These are phyloP conservation scores for Sylvietta virens DNA, from an alignment of 2,113 vertebrate genomes.

Conservation along the genomic window DNA sequence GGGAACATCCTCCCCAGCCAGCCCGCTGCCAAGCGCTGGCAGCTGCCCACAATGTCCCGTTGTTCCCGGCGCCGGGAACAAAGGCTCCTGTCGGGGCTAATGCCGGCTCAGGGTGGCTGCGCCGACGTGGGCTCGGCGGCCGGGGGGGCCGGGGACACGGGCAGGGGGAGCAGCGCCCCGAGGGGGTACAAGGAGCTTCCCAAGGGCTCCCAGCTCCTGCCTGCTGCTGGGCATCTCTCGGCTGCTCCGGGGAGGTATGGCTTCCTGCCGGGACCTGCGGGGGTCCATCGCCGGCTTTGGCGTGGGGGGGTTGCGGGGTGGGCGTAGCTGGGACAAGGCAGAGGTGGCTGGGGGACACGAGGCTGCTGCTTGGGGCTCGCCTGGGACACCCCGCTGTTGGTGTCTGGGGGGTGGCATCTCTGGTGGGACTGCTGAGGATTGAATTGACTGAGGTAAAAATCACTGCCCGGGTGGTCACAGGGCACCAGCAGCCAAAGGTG, in stretches of 20 bases:
- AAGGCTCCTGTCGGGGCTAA: conserved; percentile 4
- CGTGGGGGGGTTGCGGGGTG: accelerated
- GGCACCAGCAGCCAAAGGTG: neutral
- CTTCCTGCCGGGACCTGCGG: neutral
- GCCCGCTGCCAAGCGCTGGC: neutral
- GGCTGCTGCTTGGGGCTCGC: neutral
- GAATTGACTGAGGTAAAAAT: neutral
- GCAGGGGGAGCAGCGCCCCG: neutral
- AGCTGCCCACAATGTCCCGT: conserved; percentile 42
- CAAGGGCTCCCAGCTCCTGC: neutral
- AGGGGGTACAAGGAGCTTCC: neutral
- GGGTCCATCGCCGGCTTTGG: neutral
- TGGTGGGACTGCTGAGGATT: neutral
- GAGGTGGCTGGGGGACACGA: neutral
- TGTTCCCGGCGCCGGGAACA: neutral
- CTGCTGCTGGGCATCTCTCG: neutral
- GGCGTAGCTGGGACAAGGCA: neutral
- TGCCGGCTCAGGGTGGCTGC: neutral
- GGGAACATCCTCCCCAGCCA: neutral
- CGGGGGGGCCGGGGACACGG: neutral
- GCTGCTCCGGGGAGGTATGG: neutral
- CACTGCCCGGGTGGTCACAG: neutral
- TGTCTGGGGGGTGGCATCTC: too few species aligned
- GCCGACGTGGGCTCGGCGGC: neutral
- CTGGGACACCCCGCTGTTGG: accelerated